Percentiles rank a stretch among this genome's conserved stretches.
Evolutionary conservation across 2,113 vertebrate species (phyloP).

Genomic region (Pelobates fuscus): DNA sequence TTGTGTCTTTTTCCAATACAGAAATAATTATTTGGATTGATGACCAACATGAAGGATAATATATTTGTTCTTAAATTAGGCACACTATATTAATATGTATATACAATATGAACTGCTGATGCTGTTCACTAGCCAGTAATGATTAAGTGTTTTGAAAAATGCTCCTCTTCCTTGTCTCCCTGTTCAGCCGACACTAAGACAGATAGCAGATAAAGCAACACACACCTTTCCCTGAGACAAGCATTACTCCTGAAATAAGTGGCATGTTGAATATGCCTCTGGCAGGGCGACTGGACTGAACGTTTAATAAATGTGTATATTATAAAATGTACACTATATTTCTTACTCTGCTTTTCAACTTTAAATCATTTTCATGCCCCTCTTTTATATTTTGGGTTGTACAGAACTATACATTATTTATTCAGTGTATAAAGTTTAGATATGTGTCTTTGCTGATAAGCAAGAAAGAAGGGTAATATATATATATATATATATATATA

Average conservation of each 20-base stretch:
- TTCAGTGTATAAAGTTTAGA: neutral
- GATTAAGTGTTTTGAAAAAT: slow-evolving; percentile 42
- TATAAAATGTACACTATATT: slow-evolving; percentile 41
- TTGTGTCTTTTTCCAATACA: no score
- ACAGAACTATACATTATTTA: slow-evolving; percentile 15
- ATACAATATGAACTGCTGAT: slow-evolving; percentile 28
- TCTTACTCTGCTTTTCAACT: slow-evolving; percentile 17
- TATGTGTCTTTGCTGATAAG: slow-evolving; percentile 16
- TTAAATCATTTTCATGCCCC: slow-evolving; percentile 27
- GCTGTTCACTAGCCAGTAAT: slow-evolving; percentile 45
- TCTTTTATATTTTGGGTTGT: slow-evolving; percentile 33
- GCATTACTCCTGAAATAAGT: slow-evolving; percentile 49
- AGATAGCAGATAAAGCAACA: slow-evolving; percentile 48
- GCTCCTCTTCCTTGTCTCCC: slow-evolving; percentile 27
- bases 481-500: no score
- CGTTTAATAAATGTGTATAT: slow-evolving; percentile 45
- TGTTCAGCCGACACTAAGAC: slow-evolving; percentile 35
- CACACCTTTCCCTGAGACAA: slow-evolving; percentile 35
- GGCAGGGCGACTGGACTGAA: slow-evolving; percentile 37
- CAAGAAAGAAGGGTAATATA: no score
- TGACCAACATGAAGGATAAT: slow-evolving; percentile 33
- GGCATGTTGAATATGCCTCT: slow-evolving; percentile 45
- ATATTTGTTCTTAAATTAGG: slow-evolving; percentile 28
- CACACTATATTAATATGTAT: slow-evolving; percentile 34
- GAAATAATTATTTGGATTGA: no score